Evolutionary conservation across 2,113 vertebrate species (phyloP), one percentile per base, ranked within the genome.

Genomic region (Rhizomys pruinosus): DNA sequence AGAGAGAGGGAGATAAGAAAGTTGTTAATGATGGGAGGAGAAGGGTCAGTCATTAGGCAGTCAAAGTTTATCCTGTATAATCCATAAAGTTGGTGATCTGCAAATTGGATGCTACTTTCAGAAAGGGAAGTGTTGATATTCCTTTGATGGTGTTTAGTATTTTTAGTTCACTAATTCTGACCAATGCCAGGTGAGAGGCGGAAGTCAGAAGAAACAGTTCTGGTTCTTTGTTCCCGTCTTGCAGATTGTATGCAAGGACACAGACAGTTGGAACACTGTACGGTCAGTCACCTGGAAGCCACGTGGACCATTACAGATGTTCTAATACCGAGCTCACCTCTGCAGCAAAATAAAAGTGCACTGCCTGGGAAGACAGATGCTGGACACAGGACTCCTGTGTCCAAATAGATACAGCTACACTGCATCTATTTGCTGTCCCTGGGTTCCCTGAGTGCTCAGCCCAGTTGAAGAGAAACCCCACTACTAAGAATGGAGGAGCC

Each of bases 181-280:
- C 84, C 32, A 84, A 39, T 25, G 69, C 22, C 72, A 23, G 59
- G 34, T 68, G 7, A 64, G 6, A 6, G 12, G 16, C 39, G n/a
- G n/a, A n/a, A 19, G 4, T 12, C 23, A 19, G 52, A 29, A 6
- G 5, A 15, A 3, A 1, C 29, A 78, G 42, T 20, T 90, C 5
- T 47, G 27, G 93, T 81, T 57, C 44, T 93, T n/a, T 93, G 87
- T 84, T 90, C 95, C 73, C 27, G 17, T 47, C 91, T 95, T 95
- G 44, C 73, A 96, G 95, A 44, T 20, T 55, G 44, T 29, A 19
- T 29, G 81, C 63, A 52, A 68, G 80, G 71, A 73, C 39, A 32
- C 5, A 37, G 19, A n/a, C 71, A 52, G 15, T 23, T 73, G 37
- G 59, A 3, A 32, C 32, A 55, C 47, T 2, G 15, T 22, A 19